These are phyloP conservation scores for Macrosteles quadrilineatus DNA, from an alignment of 1,140 invertebrate species.

Conservation along the genomic window DNA sequence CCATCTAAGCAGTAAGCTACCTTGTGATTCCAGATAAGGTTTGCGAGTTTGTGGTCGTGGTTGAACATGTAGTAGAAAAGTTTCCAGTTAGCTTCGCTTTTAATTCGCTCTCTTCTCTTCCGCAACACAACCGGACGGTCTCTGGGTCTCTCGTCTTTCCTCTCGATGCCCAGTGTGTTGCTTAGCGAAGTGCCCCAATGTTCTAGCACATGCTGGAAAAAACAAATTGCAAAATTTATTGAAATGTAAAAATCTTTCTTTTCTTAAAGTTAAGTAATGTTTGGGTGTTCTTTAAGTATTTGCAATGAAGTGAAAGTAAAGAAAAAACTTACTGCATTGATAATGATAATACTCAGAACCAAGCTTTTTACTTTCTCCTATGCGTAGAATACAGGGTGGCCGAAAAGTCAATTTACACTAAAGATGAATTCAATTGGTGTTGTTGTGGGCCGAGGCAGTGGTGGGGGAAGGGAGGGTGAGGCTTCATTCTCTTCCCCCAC, in stretches of 20 bases:
- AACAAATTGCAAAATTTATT: no score
- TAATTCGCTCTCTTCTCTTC: slow-evolving; percentile 87
- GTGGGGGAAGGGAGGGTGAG: no score
- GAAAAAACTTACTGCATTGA: slow-evolving; percentile 38
- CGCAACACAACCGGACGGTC: slow-evolving; percentile 86
- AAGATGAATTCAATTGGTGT: no score
- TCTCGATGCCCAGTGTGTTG: slow-evolving; percentile 70
- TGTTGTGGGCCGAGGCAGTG: no score
- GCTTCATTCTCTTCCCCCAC: no score
- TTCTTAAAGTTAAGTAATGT: slow-evolving; percentile 5
- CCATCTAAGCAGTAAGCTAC: no score
- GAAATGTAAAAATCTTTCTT: background rate
- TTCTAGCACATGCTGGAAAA: slow-evolving; percentile 20
- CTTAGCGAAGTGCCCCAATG: slow-evolving; percentile 87
- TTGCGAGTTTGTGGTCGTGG: slow-evolving; percentile 92
- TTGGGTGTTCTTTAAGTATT: background rate
- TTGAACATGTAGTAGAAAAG: slow-evolving; percentile 96
- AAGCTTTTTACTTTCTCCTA: no score
- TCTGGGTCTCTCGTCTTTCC: slow-evolving; percentile 60
- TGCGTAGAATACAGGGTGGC: no score
- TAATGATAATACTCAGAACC: no score
- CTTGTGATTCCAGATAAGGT: slow-evolving; percentile 99
- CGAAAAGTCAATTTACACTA: no score
- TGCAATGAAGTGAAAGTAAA: slow-evolving; percentile 25
- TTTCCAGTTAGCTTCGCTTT: slow-evolving; percentile 89